Percentiles rank a stretch among this genome's conserved stretches.
These are phyloP conservation scores for Sicus ferrugineus DNA, from an alignment of 2,888 invertebrate genomes.

Conservation along the genomic window DNA sequence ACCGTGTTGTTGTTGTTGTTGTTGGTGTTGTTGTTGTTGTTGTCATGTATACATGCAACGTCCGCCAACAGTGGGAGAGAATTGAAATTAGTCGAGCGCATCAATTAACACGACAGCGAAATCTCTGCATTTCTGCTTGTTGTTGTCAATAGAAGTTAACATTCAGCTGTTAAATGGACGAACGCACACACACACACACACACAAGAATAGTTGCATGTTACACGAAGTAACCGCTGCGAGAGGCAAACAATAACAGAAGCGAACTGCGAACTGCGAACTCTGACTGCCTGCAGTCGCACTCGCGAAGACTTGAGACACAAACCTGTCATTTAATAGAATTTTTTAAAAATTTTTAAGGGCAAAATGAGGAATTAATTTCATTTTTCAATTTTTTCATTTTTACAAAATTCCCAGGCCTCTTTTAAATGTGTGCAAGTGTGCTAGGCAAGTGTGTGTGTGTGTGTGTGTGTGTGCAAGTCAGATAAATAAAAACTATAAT, in stretches of 20 bases:
- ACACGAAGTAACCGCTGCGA: too few species aligned
- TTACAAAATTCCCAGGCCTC: too few species aligned
- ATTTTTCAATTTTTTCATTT: background rate
- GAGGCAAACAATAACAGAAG: too few species aligned
- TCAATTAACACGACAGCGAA: conserved; percentile 21
- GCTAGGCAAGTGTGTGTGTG: too few species aligned
- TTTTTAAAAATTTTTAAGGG: too few species aligned
- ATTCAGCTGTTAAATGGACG: conserved; percentile 14
- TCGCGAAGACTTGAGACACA: too few species aligned
- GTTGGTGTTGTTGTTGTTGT: background rate
- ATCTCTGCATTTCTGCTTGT: conserved; percentile 19
- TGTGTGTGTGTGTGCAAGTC: background rate
- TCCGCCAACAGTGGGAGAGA: background rate
- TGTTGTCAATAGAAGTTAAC: conserved; percentile 24
- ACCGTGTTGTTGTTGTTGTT: conserved; percentile 14
- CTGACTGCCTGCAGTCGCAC: too few species aligned
- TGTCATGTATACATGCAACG: background rate
- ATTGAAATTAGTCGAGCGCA: background rate
- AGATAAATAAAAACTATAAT: background rate
- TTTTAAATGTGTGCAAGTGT: too few species aligned
- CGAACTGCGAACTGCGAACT: too few species aligned
- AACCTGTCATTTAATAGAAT: too few species aligned
- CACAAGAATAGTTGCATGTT: too few species aligned
- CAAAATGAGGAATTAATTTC: background rate
- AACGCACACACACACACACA: background rate